phyloP scores from a whole-genome alignment of 2,797 vertebrate genomes.

The Toxotes lorentzi region DNA sequence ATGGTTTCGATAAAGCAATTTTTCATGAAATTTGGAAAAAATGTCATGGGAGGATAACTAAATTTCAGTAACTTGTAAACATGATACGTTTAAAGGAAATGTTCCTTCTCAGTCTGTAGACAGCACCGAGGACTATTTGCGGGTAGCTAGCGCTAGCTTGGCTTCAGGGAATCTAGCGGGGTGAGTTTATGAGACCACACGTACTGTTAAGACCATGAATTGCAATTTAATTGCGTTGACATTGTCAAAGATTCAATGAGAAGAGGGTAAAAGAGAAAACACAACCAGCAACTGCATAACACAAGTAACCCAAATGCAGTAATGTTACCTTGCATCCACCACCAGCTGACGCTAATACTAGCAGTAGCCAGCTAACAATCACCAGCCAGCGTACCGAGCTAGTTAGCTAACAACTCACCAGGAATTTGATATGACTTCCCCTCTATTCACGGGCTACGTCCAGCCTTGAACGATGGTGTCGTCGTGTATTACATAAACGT shows the following conservation, averaged over 20 bases:
- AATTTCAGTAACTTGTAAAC: constrained; percentile 73
- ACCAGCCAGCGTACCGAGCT: constrained; percentile 77
- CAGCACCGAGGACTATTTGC: constrained; percentile 56
- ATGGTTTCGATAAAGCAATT: not conserved
- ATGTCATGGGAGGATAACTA: not conserved
- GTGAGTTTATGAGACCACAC: constrained; percentile 42
- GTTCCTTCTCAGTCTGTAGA: constrained; percentile 64
- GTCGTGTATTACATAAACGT: constrained; percentile 85
- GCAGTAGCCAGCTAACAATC: constrained; percentile 76
- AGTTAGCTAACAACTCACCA: constrained; percentile 88
- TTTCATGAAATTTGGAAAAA: not conserved
- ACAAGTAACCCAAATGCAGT: constrained; percentile 46
- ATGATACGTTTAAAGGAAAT: constrained; percentile 70
- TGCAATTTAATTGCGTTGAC: constrained; percentile 56
- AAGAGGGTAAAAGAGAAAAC: not conserved
- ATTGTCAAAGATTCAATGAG: constrained; percentile 15
- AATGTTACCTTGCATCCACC: constrained; percentile 69
- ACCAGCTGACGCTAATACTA: constrained; percentile 79
- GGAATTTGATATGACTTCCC: constrained; percentile 88
- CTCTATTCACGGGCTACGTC: constrained; percentile 83
- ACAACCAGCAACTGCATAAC: not conserved
- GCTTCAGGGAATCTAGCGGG: constrained; percentile 50
- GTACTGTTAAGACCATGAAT: constrained; percentile 32
- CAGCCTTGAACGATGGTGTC: constrained; percentile 79
- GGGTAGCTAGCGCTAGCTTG: constrained; percentile 70